Conservation (phyloP, 2,888 invertebrate species). For the Phortica magna region DNA sequence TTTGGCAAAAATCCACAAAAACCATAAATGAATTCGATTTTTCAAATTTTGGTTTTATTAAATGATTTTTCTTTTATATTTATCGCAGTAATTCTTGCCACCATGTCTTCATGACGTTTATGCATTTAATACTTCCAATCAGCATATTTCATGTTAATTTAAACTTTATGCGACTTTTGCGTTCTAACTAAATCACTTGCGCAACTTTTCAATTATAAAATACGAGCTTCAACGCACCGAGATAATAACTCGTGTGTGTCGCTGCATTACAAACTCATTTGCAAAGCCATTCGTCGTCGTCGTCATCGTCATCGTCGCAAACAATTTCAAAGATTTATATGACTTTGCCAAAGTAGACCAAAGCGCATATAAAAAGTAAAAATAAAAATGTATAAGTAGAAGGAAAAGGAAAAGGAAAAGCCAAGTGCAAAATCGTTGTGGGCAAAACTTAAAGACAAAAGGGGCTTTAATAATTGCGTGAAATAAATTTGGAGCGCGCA, state of each 20-base stretch:
- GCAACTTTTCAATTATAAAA: conserved; percentile 25
- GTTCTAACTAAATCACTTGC: conserved; percentile 1
- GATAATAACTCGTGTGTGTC: background rate
- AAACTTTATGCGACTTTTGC: background rate
- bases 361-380: conserved; percentile 45
- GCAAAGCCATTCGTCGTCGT: background rate
- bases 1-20: too few species aligned
- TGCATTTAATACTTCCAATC: background rate
- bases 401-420: conserved; percentile 20
- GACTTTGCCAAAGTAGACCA: conserved; percentile 67
- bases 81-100: too few species aligned
- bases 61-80: too few species aligned
- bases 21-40: background rate
- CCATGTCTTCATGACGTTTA: too few species aligned
- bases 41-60: too few species aligned
- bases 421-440: conserved; percentile 37
- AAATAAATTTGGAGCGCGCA: conserved; percentile 16
- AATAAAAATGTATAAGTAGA: conserved; percentile 41
- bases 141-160: background rate
- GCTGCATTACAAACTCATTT: conserved; percentile 9
- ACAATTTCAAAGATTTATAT: conserved; percentile 57
- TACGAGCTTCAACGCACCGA: background rate
- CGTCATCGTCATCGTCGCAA: background rate
- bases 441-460: conserved; percentile 37
- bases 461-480: conserved; percentile 10